These are phyloP conservation scores for Xiphorhynchus erythropygius DNA, from an alignment of 2,797 vertebrate genomes.

Conservation along the genomic window DNA sequence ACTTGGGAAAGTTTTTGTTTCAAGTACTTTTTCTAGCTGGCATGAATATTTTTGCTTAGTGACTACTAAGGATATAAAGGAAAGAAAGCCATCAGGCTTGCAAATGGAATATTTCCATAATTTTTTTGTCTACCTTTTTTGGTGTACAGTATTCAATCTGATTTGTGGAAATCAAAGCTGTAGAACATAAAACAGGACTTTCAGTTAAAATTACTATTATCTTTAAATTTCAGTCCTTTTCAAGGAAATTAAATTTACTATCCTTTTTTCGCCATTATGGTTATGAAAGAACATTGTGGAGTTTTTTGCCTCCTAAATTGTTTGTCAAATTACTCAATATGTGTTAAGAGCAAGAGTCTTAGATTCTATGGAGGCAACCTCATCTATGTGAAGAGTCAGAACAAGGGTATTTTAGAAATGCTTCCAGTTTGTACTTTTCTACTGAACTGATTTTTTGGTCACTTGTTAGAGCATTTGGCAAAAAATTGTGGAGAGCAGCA, in stretches of 20 bases:
- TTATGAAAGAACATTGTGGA: neutral
- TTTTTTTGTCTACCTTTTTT: neutral
- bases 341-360: neutral
- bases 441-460: neutral
- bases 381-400: neutral
- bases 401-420: neutral
- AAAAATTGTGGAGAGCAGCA: neutral
- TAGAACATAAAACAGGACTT: neutral
- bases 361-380: neutral
- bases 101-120: neutral
- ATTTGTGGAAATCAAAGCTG: neutral
- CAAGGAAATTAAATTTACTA: neutral
- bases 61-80: neutral
- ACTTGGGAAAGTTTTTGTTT: neutral
- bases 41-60: neutral
- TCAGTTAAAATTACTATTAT: neutral
- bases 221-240: neutral
- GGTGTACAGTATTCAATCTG: neutral
- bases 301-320: neutral
- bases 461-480: neutral
- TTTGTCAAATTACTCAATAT: neutral
- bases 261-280: neutral
- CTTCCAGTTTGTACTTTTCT: neutral
- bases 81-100: neutral
- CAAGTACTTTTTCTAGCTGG: neutral